Evolutionary conservation across 2,888 invertebrate species (phyloP).

Genomic region (Sesia apiformis): DNA sequence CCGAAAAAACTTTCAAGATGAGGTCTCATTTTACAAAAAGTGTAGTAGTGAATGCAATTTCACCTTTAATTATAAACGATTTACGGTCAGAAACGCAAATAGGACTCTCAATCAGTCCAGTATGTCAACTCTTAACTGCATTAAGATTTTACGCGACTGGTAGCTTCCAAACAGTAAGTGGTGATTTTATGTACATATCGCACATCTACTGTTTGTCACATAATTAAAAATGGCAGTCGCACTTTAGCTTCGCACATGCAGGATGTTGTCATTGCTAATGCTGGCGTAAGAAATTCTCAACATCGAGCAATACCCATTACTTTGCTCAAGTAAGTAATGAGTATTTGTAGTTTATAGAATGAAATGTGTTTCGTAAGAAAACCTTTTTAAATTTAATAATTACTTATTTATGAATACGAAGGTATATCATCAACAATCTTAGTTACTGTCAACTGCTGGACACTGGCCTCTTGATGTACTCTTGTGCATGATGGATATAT

Average conservation of each 20-base stretch:
- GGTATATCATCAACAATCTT: too few species aligned
- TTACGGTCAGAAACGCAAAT: not conserved
- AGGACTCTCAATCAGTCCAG: not conserved
- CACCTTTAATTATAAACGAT: not conserved
- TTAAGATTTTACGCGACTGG: conserved; percentile 11
- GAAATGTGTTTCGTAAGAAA: too few species aligned
- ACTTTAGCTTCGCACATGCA: not conserved
- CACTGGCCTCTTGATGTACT: too few species aligned
- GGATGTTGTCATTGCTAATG: not conserved
- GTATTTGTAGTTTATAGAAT: too few species aligned
- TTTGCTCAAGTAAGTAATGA: too few species aligned
- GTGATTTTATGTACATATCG: conserved; percentile 3
- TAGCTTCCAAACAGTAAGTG: conserved; percentile 4
- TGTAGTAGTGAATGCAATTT: not conserved
- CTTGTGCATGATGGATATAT: too few species aligned
- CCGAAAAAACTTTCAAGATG: not conserved
- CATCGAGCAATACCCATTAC: too few species aligned
- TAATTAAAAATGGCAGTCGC: not conserved
- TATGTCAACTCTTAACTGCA: conserved; percentile 3
- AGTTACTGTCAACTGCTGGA: too few species aligned
- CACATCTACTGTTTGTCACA: conserved; percentile 1
- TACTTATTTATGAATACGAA: too few species aligned
- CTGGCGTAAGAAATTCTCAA: too few species aligned
- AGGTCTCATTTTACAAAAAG: not conserved
- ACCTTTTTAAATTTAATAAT: too few species aligned